These are phyloP conservation scores for Caloenas nicobarica DNA, from an alignment of 2,113 vertebrate species.

Conservation along the genomic window DNA sequence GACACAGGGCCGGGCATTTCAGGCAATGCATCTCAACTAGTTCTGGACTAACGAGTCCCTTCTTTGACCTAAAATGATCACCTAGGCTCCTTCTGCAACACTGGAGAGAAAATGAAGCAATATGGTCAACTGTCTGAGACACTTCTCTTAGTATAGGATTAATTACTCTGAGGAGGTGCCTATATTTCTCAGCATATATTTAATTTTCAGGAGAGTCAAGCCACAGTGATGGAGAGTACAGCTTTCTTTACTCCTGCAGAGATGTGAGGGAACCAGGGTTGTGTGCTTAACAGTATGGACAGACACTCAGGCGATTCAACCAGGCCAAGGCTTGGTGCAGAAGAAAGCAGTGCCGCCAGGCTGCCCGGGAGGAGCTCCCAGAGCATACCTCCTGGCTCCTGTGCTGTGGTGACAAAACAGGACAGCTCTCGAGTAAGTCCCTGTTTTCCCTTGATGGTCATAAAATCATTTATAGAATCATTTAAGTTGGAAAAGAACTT, in stretches of 20 bases:
- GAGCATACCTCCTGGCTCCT: neutral
- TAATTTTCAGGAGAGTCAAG: neutral
- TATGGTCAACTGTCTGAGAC: neutral
- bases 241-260: neutral
- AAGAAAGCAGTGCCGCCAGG: neutral
- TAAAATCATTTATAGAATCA: neutral
- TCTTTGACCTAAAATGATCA: neutral
- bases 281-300: neutral
- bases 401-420: neutral
- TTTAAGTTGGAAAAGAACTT: neutral
- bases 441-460: neutral
- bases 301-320: neutral
- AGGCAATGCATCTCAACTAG: neutral
- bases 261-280: neutral
- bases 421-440: neutral
- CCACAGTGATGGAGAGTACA: accelerated
- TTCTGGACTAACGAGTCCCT: neutral
- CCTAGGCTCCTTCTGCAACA: neutral
- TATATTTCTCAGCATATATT: neutral
- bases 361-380: neutral
- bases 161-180: neutral
- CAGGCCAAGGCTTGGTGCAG: neutral
- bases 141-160: neutral
- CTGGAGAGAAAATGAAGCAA: neutral
- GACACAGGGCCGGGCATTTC: neutral